Conservation (phyloP, 2,888 invertebrate genomes). For the Caradrina kadenii region DNA sequence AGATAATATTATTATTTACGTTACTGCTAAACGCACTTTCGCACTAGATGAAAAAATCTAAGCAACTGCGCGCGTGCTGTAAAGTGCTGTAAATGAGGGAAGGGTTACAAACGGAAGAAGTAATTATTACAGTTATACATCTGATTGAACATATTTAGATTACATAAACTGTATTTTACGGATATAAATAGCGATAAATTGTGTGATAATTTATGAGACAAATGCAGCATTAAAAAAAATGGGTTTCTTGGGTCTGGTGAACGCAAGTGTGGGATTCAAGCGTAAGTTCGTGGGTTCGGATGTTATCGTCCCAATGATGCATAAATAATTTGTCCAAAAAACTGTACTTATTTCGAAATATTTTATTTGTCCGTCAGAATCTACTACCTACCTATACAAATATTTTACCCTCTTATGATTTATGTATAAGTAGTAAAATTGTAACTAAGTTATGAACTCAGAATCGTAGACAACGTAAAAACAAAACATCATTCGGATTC, state of each 20-base stretch:
- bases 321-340: no score
- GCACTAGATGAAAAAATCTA: conserved; percentile 44
- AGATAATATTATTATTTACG: neutral
- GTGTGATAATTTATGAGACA: neutral
- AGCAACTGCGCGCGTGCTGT: conserved; percentile 48
- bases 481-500: conserved; percentile 17
- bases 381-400: no score
- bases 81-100: conserved; percentile 31
- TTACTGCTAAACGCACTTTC: conserved; percentile 48
- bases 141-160: conserved; percentile 37
- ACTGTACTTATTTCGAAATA: no score
- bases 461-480: conserved; percentile 23
- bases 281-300: neutral
- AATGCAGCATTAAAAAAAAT: neutral
- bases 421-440: neutral
- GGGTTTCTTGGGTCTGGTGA: neutral
- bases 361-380: no score
- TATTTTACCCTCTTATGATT: neutral
- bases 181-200: neutral
- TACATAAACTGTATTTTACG: conserved; percentile 36
- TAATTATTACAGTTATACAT: conserved; percentile 30
- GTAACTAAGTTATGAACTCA: conserved; percentile 10
- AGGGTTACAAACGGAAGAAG: conserved; percentile 53
- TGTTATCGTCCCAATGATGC: neutral
- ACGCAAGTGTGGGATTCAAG: neutral